phyloP scores from a whole-genome alignment of 2,113 vertebrate species.

The Herpetotheres cachinnans region DNA sequence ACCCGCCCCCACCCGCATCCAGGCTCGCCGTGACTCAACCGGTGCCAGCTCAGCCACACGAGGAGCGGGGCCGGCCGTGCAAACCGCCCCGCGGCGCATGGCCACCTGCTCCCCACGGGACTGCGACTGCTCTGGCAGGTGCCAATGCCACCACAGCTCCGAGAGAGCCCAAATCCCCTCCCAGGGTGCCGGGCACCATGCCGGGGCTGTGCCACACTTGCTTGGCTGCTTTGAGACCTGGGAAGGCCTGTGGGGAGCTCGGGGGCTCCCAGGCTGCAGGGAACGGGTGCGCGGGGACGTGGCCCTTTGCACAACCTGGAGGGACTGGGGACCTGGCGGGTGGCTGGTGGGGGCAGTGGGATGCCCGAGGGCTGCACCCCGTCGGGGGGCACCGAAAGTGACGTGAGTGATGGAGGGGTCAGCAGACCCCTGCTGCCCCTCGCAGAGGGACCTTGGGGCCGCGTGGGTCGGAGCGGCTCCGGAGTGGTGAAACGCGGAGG shows the following conservation, averaged over 20 bases:
- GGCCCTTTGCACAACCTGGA: not conserved
- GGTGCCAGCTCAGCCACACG: not conserved
- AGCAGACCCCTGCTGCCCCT: not conserved
- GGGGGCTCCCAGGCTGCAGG: not conserved
- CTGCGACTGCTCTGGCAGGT: not conserved
- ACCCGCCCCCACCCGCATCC: rapidly evolving
- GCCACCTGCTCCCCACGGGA: rapidly evolving
- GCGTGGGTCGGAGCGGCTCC: not conserved
- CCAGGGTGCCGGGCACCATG: rapidly evolving
- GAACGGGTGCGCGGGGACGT: rapidly evolving
- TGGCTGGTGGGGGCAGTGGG: not conserved
- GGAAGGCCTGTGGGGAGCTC: rapidly evolving
- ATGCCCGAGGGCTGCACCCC: not conserved
- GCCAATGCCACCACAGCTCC: rapidly evolving
- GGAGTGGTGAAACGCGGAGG: not conserved
- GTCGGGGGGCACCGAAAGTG: rapidly evolving
- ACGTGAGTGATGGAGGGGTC: not conserved
- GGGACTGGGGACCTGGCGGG: not conserved
- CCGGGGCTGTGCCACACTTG: rapidly evolving
- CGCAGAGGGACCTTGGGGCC: not conserved
- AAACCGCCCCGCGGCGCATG: rapidly evolving
- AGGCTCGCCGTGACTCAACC: not conserved
- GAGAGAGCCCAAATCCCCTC: rapidly evolving
- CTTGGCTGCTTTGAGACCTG: rapidly evolving
- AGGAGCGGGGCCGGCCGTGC: not conserved